These are phyloP conservation scores for Atethmia centrago DNA, from an alignment of 2,888 invertebrate species.

Conservation along the genomic window DNA sequence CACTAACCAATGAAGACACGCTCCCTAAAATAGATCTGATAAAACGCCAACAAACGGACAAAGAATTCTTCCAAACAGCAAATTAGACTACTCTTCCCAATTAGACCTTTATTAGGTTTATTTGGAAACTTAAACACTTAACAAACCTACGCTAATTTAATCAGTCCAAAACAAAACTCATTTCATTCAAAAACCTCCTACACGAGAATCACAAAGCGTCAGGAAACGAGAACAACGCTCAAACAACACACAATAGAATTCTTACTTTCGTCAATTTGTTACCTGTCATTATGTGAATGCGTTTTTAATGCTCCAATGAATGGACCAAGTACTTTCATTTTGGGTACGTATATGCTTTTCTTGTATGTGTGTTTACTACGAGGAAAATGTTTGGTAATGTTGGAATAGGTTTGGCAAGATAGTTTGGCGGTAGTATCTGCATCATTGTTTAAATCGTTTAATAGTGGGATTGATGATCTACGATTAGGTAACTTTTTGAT, in stretches of 20 bases:
- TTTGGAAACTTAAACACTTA: constrained; percentile 59
- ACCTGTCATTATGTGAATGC: constrained; percentile 81
- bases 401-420: constrained; percentile 2
- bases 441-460: constrained; percentile 4
- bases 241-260: constrained; percentile 74
- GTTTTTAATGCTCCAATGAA: constrained; percentile 84
- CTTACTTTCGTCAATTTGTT: constrained; percentile 84
- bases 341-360: constrained; percentile 61
- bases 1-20: constrained; percentile 5
- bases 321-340: constrained; percentile 78
- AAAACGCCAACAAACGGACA: constrained; percentile 11
- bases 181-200: constrained; percentile 59
- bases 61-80: constrained; percentile 5
- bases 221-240: constrained; percentile 61
- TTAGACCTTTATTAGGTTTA: too few species aligned
- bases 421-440: neutral
- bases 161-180: constrained; percentile 47
- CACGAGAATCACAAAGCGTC: constrained; percentile 55
- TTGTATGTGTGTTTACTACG: constrained; percentile 42
- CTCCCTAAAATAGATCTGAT: constrained; percentile 30
- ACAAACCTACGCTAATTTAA: constrained; percentile 59
- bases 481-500: neutral
- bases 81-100: constrained; percentile 40
- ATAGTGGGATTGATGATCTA: neutral
- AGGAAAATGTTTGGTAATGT: constrained; percentile 19